Evolutionary conservation across 2,888 invertebrate genomes (phyloP), one percentile per base, ranked within the genome.

Genomic region (Steinernema scapterisci): DNA sequence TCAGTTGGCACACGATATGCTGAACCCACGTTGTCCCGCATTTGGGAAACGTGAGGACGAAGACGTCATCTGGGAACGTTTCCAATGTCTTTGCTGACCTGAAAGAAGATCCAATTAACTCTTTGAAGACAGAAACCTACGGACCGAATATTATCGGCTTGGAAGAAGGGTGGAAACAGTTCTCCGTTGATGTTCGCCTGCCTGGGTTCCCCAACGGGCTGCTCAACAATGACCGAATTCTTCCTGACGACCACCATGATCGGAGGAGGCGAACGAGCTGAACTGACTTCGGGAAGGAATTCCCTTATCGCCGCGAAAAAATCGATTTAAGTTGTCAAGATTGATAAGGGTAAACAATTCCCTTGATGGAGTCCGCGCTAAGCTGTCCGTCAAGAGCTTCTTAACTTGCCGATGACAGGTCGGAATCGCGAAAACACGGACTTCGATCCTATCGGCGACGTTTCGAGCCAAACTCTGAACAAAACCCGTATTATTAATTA

Each of bases 1-100:
- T 52, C 1, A 84, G 75, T 44, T 82, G 82, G 25, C 78, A 79
- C 16, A 78, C 79, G 70, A 84, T 84, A 63, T 83, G 83, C 74
- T 84, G 84, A 1, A 82, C 78, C 82, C 82, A 82, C 7, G 82
- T 84, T 48, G 82, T 84, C 52, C 84, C 85, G 63, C 84, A 85
- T 73, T 85, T 85, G 43, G 84, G 85, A 73, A 82, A 85, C 0
- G 84, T 85, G 7, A 77, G 77, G 48, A 85, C 81, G 70, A 85
- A 77, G 13, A 85, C 78, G 72, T 85, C 85, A 19, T 74, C 76
- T 0, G 79, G 78, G 6, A 75, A 75, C 11, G 81, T 76, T 16
- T 76, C 38, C 79, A 83, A 78, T 48, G 71, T 72, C 72, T 83
- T 83, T 21, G 71, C 71, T n/a, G 45, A 21, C n/a, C 71, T 71